phyloP scores from a whole-genome alignment of 2,113 vertebrate genomes.

The Apteryx mantelli region DNA sequence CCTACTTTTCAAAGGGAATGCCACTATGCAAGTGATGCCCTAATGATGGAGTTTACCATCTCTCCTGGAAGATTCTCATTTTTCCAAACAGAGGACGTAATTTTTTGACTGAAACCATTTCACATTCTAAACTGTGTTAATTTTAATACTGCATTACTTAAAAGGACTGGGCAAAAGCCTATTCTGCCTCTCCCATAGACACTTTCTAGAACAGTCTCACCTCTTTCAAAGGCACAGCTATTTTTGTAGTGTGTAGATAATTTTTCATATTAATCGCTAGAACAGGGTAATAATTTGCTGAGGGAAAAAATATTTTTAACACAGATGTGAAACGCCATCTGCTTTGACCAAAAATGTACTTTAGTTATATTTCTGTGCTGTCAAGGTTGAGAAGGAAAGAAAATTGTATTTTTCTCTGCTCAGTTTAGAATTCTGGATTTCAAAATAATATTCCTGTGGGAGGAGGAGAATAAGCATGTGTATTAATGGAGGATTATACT shows the following conservation, averaged over 20 bases:
- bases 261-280: not conserved
- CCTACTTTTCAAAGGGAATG: not conserved
- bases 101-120: not conserved
- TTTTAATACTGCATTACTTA: not conserved
- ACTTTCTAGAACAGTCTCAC: not conserved
- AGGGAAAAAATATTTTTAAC: not conserved
- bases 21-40: not conserved
- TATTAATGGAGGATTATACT: not conserved
- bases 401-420: not conserved
- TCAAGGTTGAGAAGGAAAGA: not conserved
- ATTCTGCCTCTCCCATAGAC: not conserved
- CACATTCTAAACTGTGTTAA: not conserved
- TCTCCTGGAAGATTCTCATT: not conserved
- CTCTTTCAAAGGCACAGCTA: not conserved
- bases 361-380: not conserved
- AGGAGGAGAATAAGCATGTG: not conserved
- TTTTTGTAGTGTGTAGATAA: not conserved
- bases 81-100: not conserved
- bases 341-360: not conserved
- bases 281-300: not conserved
- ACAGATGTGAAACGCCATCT: not conserved
- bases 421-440: not conserved
- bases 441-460: not conserved
- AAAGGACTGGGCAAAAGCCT: not conserved
- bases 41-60: not conserved